These are phyloP conservation scores for Chelon auratus DNA, from an alignment of 2,797 vertebrate species.

Conservation along the genomic window DNA sequence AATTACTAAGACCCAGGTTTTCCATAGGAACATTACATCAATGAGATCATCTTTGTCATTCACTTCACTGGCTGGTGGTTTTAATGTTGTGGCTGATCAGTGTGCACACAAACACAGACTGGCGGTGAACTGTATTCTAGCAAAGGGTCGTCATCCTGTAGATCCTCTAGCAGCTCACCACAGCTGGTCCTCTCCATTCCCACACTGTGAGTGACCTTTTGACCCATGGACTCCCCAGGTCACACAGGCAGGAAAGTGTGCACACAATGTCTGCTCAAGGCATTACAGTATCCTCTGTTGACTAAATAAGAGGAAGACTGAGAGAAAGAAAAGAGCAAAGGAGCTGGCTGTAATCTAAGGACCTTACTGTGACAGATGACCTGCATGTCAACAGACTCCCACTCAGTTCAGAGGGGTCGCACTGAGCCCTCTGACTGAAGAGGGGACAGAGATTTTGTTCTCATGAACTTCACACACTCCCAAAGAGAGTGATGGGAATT, in stretches of 20 bases:
- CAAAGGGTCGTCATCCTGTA: neutral
- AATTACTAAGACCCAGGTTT: too few species aligned
- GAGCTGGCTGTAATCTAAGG: slow-evolving; percentile 2
- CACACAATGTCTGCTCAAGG: neutral
- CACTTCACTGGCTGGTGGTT: too few species aligned
- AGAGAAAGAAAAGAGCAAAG: neutral
- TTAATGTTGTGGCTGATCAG: too few species aligned
- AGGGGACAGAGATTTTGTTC: slow-evolving; percentile 6
- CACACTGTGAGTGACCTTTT: slow-evolving; percentile 34
- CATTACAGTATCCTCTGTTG: neutral
- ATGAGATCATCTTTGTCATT: too few species aligned
- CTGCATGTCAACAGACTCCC: neutral
- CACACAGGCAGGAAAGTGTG: slow-evolving; percentile 2
- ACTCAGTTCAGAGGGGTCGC: neutral
- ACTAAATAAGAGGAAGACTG: neutral
- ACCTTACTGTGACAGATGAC: neutral
- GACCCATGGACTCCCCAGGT: slow-evolving; percentile 31
- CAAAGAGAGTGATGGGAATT: slow-evolving; percentile 1
- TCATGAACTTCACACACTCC: slow-evolving; percentile 26
- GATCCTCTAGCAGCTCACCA: slow-evolving; percentile 9
- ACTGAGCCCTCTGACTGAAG: slow-evolving; percentile 3
- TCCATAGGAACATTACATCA: too few species aligned
- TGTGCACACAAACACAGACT: neutral
- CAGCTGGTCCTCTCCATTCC: slow-evolving; percentile 35
- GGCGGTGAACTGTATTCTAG: neutral